Conservation (phyloP, 2,888 invertebrate genomes). For the Amphimallon solstitiale region DNA sequence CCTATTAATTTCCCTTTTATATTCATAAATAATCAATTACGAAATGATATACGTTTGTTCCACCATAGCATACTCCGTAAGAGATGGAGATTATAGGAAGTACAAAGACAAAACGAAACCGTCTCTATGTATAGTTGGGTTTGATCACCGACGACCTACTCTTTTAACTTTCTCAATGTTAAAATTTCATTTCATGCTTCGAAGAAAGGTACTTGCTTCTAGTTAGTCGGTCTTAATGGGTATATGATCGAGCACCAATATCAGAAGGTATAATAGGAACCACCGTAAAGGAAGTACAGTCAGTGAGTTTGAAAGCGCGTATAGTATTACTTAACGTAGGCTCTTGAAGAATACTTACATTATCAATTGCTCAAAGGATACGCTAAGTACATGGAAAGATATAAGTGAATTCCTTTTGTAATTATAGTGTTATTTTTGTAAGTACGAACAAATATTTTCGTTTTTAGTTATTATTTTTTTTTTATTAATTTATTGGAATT, state of each 20-base stretch:
- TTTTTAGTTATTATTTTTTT: too few relatives aligned
- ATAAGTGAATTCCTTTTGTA: too few relatives aligned
- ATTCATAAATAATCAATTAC: too few relatives aligned
- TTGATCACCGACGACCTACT: constrained; percentile 41
- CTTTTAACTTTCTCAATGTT: constrained; percentile 39
- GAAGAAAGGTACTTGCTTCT: constrained; percentile 41
- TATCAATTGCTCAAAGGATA: too few relatives aligned
- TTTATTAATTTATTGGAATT: too few relatives aligned
- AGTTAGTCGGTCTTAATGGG: constrained; percentile 22
- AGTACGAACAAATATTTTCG: too few relatives aligned
- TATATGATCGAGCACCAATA: not conserved
- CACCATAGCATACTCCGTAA: not conserved
- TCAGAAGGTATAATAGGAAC: constrained; percentile 28
- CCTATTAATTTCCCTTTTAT: too few relatives aligned
- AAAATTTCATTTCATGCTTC: constrained; percentile 27
- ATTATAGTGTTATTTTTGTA: too few relatives aligned
- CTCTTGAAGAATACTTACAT: too few relatives aligned
- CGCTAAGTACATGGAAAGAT: too few relatives aligned
- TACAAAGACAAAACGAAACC: constrained; percentile 3
- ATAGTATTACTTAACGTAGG: not conserved
- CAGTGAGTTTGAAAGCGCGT: constrained; percentile 18
- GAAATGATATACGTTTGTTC: not conserved
- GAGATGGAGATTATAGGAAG: not conserved
- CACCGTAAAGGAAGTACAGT: constrained; percentile 4
- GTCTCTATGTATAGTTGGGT: not conserved